Evolutionary conservation across 2,113 vertebrate species (phyloP), one percentile per base, ranked within the genome.

Genomic region (Sterna hirundo): DNA sequence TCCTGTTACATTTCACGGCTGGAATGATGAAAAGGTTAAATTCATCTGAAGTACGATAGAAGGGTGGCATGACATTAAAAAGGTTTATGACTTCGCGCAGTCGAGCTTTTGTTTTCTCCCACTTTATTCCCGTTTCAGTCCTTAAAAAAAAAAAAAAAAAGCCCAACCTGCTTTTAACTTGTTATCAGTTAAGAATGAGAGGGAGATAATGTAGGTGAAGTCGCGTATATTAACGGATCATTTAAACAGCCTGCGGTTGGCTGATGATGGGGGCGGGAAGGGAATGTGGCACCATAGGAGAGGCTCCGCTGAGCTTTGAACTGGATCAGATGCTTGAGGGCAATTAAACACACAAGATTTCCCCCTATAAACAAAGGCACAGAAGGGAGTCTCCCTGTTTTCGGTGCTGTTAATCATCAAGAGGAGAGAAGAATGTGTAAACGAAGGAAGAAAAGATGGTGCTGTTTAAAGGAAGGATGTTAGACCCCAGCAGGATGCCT

Each of bases 281-380:
- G 36, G 70, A 57, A 40, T 11, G 71, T 4, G 14, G 85, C 70
- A 30, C 82, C 4, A 0, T 3, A 65, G 54, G 81, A 95, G 93
- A 58, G 77, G 80, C 61, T 90, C 57, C 5, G 4, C 82, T 17
- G 42, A 70, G 86, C 97, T 84, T 69, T 90, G 65, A 92, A 21
- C 62, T 47, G 77, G 47, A 83, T 95, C 66, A 86, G 93, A 79
- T 93, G 90, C 88, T 93, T 3, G 26, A 47, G 94, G 88, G 90
- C 93, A 92, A 94, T 97, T 89, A 96, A 96, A 95, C 55, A 85
- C 87, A n/a, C 64, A 16, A 72, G 84, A 84, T 92, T 94, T 94
- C 91, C 94, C 89, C 68, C 71, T 94, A 90, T n/a, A 88, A 92
- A 97, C 96, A 98, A 95, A 96, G 89, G 88, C 92, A 34, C 74